phyloP scores from a whole-genome alignment of 2,113 vertebrate genomes.

The Cettia cetti region DNA sequence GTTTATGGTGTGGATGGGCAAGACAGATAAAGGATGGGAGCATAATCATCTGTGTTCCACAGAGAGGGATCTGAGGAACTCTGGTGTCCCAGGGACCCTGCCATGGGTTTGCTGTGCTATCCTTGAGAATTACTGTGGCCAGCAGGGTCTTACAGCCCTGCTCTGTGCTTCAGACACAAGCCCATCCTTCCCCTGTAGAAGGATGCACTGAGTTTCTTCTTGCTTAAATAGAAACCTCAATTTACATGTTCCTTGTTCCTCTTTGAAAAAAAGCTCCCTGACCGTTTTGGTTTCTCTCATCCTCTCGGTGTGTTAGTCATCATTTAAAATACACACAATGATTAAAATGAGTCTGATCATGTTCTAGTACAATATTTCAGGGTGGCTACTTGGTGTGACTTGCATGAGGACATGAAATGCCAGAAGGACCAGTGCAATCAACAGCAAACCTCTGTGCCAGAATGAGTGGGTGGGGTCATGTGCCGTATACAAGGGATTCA shows the following conservation, averaged over 20 bases:
- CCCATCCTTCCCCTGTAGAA: neutral
- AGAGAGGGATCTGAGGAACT: neutral
- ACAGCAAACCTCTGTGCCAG: conserved; percentile 78
- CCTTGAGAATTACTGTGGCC: neutral
- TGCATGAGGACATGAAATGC: conserved; percentile 70
- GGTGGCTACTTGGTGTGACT: conserved; percentile 72
- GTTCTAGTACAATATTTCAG: conserved; percentile 64
- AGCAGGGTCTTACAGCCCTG: neutral
- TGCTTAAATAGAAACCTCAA: conserved; percentile 1
- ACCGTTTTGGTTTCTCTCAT: conserved; percentile 45
- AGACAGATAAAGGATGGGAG: neutral
- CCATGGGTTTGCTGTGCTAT: accelerated
- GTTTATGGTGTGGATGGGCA: neutral
- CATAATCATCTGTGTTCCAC: neutral
- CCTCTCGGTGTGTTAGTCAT: conserved; percentile 64
- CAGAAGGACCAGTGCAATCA: conserved; percentile 82
- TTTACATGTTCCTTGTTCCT: conserved; percentile 18
- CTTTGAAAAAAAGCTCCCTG: neutral
- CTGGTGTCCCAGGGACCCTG: neutral
- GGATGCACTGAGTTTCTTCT: neutral
- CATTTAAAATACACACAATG: conserved; percentile 52
- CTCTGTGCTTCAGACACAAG: neutral
- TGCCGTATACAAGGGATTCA: conserved; percentile 87
- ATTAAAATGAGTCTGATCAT: conserved; percentile 75
- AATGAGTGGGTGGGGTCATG: conserved; percentile 87